A percentile compares a stretch with the other conserved stretches of the same genome.
Evolutionary conservation across 2,113 vertebrate genomes (phyloP).

Genomic region (Myotis lucifugus): DNA sequence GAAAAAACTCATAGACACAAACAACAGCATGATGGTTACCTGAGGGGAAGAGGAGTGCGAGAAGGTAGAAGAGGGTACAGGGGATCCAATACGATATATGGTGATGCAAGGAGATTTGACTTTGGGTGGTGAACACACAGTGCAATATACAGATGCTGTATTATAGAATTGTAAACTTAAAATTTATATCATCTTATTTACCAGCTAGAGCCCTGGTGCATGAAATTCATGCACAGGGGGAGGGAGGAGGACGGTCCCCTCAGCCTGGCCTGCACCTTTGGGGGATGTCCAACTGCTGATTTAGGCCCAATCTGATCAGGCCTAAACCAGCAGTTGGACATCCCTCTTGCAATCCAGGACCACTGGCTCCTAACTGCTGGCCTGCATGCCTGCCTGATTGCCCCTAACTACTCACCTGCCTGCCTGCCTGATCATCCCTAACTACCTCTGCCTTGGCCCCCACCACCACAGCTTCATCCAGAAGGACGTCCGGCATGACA

Average conservation of each 20-base stretch:
- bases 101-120: not conserved
- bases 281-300: too few species aligned
- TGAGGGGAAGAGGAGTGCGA: not conserved
- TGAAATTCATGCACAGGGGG: too few species aligned
- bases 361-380: too few species aligned
- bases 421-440: too few species aligned
- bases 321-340: too few species aligned
- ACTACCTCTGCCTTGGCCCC: too few species aligned
- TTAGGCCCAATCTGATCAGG: too few species aligned
- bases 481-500: too few species aligned
- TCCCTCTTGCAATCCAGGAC: too few species aligned
- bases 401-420: too few species aligned
- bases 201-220: not conserved
- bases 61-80: not conserved
- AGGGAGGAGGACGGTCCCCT: accelerated
- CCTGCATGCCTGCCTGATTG: too few species aligned
- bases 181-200: not conserved
- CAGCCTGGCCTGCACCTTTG: too few species aligned
- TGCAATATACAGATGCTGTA: not conserved
- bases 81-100: not conserved
- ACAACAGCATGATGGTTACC: not conserved
- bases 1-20: not conserved
- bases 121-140: not conserved
- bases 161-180: not conserved
- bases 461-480: accelerated